Evolutionary conservation across 2,797 vertebrate species (phyloP).

Genomic region (Thamnophis elegans): DNA sequence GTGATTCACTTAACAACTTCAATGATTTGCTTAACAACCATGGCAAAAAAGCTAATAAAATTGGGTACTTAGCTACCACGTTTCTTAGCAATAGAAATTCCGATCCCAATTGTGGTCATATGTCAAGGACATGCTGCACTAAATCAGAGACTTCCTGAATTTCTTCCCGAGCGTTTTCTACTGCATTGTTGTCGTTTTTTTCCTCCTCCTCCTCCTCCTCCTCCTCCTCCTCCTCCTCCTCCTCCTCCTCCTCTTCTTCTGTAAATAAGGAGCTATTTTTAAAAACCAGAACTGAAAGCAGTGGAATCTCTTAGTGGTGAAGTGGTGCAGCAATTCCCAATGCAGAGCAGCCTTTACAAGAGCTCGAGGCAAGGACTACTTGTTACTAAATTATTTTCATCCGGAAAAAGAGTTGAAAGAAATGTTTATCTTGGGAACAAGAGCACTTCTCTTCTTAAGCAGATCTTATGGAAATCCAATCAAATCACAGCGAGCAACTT

Average conservation of each 20-base stretch:
- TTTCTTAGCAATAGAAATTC: not conserved
- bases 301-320: constrained; percentile 15
- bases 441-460: constrained; percentile 47
- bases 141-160: not conserved
- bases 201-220: not conserved
- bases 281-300: not conserved
- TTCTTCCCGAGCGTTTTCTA: not conserved
- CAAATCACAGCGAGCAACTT: not conserved
- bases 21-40: too few species aligned
- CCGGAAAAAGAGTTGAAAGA: constrained; percentile 24
- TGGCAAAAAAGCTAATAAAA: too few species aligned
- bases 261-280: not conserved
- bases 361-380: constrained; percentile 62
- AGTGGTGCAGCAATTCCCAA: constrained; percentile 42
- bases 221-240: not conserved
- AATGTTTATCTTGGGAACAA: constrained; percentile 13
- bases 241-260: not conserved
- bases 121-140: not conserved
- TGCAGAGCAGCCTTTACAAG: constrained; percentile 33
- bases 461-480: constrained; percentile 47
- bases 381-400: constrained; percentile 61
- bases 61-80: not conserved
- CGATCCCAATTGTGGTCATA: not conserved
- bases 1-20: too few species aligned
- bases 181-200: not conserved